These are phyloP conservation scores for Zosterops borbonicus DNA, from an alignment of 2,113 vertebrate species.

Conservation along the genomic window DNA sequence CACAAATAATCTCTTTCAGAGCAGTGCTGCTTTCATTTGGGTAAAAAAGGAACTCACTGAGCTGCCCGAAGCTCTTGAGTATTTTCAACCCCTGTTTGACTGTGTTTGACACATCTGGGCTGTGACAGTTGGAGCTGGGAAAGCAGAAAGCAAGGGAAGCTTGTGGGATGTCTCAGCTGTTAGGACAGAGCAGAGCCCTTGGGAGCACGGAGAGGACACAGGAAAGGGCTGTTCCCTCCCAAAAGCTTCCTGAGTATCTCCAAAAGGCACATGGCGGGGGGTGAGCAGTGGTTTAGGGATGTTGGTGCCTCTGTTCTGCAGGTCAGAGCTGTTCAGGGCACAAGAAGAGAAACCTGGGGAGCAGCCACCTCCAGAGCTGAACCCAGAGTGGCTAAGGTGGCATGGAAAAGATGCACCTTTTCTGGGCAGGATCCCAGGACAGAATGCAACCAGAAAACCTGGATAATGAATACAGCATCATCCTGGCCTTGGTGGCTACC, in stretches of 20 bases:
- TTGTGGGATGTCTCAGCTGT: not conserved
- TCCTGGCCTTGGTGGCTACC: not conserved
- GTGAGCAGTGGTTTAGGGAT: accelerated
- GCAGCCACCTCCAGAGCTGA: not conserved
- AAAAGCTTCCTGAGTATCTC: not conserved
- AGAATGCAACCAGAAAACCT: not conserved
- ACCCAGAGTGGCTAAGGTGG: not conserved
- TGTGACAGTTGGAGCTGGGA: not conserved
- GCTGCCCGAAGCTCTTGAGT: not conserved
- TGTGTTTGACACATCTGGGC: not conserved
- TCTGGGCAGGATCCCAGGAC: not conserved
- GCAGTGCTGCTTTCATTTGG: accelerated
- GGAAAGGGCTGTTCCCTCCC: not conserved
- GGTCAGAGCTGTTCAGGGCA: not conserved
- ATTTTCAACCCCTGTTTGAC: not conserved
- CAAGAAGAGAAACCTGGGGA: not conserved
- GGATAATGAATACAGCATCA: not conserved
- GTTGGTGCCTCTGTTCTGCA: not conserved
- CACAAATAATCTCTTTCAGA: not conserved
- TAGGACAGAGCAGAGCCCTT: not conserved
- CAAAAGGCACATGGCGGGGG: not conserved
- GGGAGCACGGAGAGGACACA: not conserved
- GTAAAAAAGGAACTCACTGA: not conserved
- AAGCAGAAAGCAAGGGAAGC: not conserved
- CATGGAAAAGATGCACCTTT: not conserved